Base-by-base conservation (phyloP, 1,140 invertebrate species). In the Adoxophyes honmai region DNA sequence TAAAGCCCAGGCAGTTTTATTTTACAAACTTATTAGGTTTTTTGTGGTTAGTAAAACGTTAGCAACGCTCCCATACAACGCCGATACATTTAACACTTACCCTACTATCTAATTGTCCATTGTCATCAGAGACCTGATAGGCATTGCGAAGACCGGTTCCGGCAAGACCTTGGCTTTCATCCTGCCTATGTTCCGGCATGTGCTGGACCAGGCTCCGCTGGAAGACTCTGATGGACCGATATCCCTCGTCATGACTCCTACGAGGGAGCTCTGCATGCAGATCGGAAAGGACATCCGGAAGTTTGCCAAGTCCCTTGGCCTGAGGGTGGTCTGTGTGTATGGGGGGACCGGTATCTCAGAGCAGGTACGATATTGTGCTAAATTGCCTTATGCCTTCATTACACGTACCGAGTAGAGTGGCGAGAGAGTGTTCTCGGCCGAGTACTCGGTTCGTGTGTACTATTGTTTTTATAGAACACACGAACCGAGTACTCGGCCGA, bases 121-220 rank as follows among this genome's bases (percentile, higher is more conserved):
- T 15, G 18, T 58, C 81, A 81, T 18, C 64, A 90, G 98, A 55
- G 98, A 99, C 91, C 90, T 99, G 33, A 99, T 99, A 78, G 98
- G 98, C 56, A 99, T 99, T 79, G 99, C 99, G 4, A 99, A 99
- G 91, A 99, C 99, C 15, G 98, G 98, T 65, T 99, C 97, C 82
- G 99, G 99, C 9, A 99, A 99, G 90, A 99, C 99, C 0, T 84
- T 99, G 14, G 98, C 98, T 0, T 99, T 99, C 86, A 92, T 99
- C 10, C 85, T 99, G 39, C 99, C 99, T 1, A 98, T 99, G 98
- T 98, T 99, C 82, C 91, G 99, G 48, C 99, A 99, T 69, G 97
- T 99, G 48, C 83, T 98, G 37, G 98, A 99, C 85, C 99, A 99
- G 81, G 94, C 95, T 0, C 92, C 94, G 0, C 80, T 99, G 4